These are phyloP conservation scores for Prietella phreatophila DNA, from an alignment of 2,113 vertebrate species.

Conservation along the genomic window DNA sequence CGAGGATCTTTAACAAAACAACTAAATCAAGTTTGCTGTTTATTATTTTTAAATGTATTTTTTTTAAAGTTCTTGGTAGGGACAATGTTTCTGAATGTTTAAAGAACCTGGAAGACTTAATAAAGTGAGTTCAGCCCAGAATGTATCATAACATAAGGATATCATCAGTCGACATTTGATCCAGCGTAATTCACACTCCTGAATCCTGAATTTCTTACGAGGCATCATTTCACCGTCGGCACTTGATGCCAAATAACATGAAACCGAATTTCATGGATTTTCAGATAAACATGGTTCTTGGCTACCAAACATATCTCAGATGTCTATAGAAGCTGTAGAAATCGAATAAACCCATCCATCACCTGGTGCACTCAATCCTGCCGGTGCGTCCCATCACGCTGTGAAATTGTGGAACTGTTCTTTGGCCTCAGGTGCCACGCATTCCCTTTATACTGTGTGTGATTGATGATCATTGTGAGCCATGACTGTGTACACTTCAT, in stretches of 20 bases:
- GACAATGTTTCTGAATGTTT: neutral
- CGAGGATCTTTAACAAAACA: neutral
- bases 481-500: neutral
- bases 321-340: conserved; percentile 13
- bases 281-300: neutral
- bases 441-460: conserved; percentile 11
- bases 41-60: too few relatives aligned
- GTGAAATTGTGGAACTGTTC: conserved; percentile 2
- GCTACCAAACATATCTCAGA: neutral
- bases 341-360: conserved; percentile 18
- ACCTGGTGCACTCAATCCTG: neutral
- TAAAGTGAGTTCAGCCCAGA: too few relatives aligned
- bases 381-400: neutral
- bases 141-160: neutral
- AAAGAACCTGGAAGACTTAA: neutral
- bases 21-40: neutral
- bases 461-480: conserved; percentile 27
- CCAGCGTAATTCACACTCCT: neutral
- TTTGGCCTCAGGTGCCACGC: neutral
- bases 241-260: neutral
- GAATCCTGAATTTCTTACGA: neutral
- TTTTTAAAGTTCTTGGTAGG: neutral
- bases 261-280: neutral
- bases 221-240: neutral
- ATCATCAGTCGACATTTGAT: neutral